phyloP scores from a whole-genome alignment of 35 echinoderm and acorn worm genomes.

The Apostichopus japonicus region DNA sequence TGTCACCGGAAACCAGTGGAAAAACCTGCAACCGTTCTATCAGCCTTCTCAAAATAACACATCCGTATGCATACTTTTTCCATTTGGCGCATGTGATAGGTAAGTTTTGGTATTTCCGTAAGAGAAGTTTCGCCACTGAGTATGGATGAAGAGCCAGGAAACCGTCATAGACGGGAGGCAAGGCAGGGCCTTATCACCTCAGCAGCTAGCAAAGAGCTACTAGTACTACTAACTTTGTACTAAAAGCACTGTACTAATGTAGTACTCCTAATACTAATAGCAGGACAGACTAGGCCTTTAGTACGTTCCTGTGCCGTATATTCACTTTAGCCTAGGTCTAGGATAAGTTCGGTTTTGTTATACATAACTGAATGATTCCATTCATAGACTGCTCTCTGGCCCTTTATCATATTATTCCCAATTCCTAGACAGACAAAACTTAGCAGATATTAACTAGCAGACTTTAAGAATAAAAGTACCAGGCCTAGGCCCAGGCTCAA shows the following conservation, averaged over 20 bases:
- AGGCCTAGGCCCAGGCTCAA: no score
- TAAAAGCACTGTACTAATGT: background rate
- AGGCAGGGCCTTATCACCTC: constrained; percentile 3
- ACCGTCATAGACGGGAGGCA: constrained; percentile 4
- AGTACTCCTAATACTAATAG: background rate
- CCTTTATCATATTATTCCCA: no score
- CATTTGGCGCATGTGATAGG: constrained; percentile 1
- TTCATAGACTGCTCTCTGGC: no score
- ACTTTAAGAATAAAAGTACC: no score
- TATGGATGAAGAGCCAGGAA: background rate
- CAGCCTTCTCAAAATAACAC: background rate
- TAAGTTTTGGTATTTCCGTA: background rate
- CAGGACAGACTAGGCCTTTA: no score
- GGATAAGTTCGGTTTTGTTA: no score
- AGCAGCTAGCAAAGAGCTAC: background rate
- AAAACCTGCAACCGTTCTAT: constrained; percentile 3
- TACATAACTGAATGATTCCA: no score
- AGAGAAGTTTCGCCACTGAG: background rate
- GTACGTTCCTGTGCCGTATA: no score
- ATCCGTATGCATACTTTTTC: background rate
- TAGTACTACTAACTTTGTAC: background rate
- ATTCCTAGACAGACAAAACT: no score
- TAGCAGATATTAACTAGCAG: no score
- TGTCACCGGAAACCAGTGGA: background rate
- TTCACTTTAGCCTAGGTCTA: no score